Evolutionary conservation across 1,140 invertebrate species (phyloP).

Genomic region (Drosophila punjabiensis): DNA sequence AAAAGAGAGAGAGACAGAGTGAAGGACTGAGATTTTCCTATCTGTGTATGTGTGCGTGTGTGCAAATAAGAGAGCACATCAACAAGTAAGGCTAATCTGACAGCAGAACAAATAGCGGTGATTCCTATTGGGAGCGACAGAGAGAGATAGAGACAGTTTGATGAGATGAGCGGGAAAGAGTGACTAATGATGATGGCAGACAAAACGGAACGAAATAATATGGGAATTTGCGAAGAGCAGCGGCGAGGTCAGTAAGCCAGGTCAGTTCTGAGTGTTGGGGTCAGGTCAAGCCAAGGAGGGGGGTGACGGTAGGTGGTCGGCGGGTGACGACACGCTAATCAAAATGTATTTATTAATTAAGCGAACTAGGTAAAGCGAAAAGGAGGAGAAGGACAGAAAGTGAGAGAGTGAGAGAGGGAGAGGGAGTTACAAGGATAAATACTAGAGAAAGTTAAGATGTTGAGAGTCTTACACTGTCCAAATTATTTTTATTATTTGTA

Average conservation of each 20-base stretch:
- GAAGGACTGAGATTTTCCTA: neutral
- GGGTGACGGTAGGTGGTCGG: neutral
- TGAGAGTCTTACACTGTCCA: neutral
- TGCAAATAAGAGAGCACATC: conserved; percentile 50
- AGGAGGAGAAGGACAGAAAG: neutral
- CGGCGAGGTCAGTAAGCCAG: conserved; percentile 18
- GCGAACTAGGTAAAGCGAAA: conserved; percentile 59
- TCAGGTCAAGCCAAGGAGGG: conserved; percentile 1
- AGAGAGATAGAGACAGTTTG: neutral
- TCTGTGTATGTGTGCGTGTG: neutral
- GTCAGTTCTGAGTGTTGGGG: conserved; percentile 10
- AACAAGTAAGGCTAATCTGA: conserved; percentile 78
- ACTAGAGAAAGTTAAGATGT: neutral
- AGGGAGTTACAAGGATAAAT: neutral
- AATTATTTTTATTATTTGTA: no score
- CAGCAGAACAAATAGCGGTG: conserved; percentile 73
- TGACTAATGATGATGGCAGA: conserved; percentile 47
- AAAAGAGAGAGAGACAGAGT: neutral
- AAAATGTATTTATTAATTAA: conserved; percentile 77
- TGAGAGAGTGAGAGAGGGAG: neutral
- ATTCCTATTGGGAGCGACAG: conserved; percentile 39
- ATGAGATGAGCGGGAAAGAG: conserved; percentile 11
- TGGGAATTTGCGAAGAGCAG: conserved; percentile 18
- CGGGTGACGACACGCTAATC: conserved; percentile 66
- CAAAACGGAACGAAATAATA: conserved; percentile 42